These are phyloP conservation scores for Pelecanus crispus DNA, from an alignment of 2,113 vertebrate genomes.

Conservation along the genomic window DNA sequence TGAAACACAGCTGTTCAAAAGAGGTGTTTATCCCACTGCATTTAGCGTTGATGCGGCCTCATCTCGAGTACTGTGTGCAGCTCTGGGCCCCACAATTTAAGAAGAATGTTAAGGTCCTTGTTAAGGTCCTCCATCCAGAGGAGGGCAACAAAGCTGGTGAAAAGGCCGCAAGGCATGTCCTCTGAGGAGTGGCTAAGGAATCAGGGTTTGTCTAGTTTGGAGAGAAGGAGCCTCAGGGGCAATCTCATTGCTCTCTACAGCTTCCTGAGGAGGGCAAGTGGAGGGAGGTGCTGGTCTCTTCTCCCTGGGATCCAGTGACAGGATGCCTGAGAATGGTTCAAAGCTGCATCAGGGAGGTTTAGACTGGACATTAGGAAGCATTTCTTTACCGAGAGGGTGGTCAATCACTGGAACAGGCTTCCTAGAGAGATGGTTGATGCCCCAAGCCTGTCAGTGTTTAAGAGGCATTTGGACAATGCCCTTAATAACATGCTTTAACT, in stretches of 20 bases:
- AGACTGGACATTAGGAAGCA: neutral
- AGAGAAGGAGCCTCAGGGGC: neutral
- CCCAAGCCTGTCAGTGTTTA: neutral
- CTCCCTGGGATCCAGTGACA: neutral
- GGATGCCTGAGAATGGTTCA: rapidly evolving
- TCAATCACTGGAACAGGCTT: neutral
- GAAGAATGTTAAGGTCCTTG: neutral
- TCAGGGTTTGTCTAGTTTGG: neutral
- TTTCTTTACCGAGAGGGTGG: neutral
- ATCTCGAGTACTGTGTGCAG: neutral
- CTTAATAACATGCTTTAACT: neutral
- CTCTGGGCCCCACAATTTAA: neutral
- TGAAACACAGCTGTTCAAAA: neutral
- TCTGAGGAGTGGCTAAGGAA: rapidly evolving
- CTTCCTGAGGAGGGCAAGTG: neutral
- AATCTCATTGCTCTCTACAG: neutral
- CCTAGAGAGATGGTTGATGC: neutral
- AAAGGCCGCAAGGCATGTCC: neutral
- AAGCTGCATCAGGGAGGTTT: neutral
- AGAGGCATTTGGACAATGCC: neutral
- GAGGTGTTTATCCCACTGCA: neutral
- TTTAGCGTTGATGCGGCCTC: neutral
- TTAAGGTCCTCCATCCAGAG: neutral
- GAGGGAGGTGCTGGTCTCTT: neutral
- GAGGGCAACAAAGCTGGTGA: neutral